Evolutionary conservation across 1,140 invertebrate species (phyloP).

Genomic region (Sarcophaga bullata): DNA sequence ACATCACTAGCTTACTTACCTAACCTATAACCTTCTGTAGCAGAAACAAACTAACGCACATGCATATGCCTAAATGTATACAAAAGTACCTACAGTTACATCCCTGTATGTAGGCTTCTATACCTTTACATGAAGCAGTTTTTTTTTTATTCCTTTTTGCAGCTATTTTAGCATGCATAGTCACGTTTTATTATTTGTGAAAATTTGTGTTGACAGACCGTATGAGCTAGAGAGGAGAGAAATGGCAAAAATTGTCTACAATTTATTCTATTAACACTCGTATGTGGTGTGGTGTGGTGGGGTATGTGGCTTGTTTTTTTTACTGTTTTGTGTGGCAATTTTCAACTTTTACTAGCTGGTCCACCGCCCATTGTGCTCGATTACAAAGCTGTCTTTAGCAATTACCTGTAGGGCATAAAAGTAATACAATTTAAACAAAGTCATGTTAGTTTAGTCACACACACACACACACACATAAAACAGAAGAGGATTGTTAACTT

Average conservation of each 20-base stretch:
- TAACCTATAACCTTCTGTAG: no score
- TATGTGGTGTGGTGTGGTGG: neutral
- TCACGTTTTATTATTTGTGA: constrained; percentile 20
- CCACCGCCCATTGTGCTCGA: neutral
- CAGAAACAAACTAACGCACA: no score
- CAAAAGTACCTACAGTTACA: no score
- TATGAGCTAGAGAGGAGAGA: no score
- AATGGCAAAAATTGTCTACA: neutral
- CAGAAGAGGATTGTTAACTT: no score
- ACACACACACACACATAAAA: neutral
- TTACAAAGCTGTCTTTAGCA: constrained; percentile 4
- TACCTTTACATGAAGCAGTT: no score
- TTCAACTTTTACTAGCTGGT: neutral
- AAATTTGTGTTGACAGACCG: neutral
- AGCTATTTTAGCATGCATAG: constrained; percentile 21
- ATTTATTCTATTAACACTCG: neutral
- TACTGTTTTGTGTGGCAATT: neutral
- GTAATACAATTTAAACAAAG: constrained; percentile 10
- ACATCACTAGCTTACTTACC: no score
- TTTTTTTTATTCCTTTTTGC: no score
- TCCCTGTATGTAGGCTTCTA: no score
- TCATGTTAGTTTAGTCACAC: neutral
- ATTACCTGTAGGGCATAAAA: constrained; percentile 2
- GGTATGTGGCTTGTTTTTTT: no score
- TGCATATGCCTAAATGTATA: no score